These are phyloP conservation scores for Drosophila nikananu DNA, from an alignment of 1,140 invertebrate species.

Conservation along the genomic window DNA sequence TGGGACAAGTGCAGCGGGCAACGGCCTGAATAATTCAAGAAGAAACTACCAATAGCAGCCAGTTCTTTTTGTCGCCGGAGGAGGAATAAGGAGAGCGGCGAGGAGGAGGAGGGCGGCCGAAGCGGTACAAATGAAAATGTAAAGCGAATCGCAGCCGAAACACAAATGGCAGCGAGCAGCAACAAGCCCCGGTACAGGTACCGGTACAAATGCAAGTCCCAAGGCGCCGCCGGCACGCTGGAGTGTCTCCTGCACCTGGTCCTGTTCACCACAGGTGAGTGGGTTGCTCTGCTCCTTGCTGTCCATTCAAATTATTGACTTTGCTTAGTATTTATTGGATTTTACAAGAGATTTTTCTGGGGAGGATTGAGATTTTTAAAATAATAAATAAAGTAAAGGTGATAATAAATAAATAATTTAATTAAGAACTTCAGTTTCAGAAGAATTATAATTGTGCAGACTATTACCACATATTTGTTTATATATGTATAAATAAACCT, in stretches of 20 bases:
- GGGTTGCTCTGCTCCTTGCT: neutral
- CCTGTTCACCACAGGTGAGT: slow-evolving; percentile 65
- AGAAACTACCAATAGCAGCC: slow-evolving; percentile 26
- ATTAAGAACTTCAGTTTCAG: neutral
- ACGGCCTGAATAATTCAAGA: slow-evolving; percentile 41
- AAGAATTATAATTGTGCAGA: neutral
- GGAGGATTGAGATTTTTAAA: no score
- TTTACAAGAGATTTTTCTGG: neutral
- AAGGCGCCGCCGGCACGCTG: slow-evolving; percentile 54
- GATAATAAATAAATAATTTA: neutral
- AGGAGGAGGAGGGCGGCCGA: neutral
- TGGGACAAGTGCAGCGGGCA: slow-evolving; percentile 50
- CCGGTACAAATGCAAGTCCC: slow-evolving; percentile 40
- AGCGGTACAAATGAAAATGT: slow-evolving; percentile 49
- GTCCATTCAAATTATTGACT: neutral
- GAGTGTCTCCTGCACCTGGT: slow-evolving; percentile 64
- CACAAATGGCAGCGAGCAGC: slow-evolving; percentile 60
- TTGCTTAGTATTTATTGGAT: neutral
- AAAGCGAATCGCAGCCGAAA: slow-evolving; percentile 19
- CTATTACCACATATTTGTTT: neutral
- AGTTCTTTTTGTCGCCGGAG: slow-evolving; percentile 18
- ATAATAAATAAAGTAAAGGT: neutral
- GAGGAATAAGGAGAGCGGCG: slow-evolving; percentile 2
- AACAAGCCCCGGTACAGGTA: slow-evolving; percentile 43
- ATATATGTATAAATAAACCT: neutral